Conservation (phyloP, 2,113 vertebrate genomes). For the Actenoides lindsayi region DNA sequence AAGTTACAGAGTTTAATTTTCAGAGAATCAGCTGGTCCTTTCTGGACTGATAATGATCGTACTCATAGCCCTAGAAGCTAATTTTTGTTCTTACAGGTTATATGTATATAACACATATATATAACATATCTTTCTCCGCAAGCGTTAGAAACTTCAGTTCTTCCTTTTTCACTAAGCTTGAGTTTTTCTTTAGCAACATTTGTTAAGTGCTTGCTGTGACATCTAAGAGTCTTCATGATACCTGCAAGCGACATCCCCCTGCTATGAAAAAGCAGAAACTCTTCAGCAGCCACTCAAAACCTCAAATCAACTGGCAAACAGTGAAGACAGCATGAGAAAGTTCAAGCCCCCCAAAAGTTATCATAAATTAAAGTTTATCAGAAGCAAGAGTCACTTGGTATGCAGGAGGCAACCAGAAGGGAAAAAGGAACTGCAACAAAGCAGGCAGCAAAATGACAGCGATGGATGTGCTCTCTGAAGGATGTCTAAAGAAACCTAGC, state of each 20-base stretch:
- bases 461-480: neutral
- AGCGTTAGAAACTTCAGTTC: neutral
- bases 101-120: too few species aligned
- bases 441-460: neutral
- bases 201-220: neutral
- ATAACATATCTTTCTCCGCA: neutral
- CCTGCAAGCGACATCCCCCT: neutral
- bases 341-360: neutral
- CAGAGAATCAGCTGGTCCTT: neutral
- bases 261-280: neutral
- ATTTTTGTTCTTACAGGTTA: neutral
- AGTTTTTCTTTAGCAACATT: neutral
- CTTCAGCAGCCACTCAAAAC: neutral
- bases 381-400: neutral
- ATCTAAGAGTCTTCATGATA: neutral
- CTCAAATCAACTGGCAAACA: neutral
- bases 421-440: neutral
- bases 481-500: neutral
- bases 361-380: neutral
- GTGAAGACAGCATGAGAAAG: neutral
- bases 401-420: neutral
- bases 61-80: neutral
- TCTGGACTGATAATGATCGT: neutral
- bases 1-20: neutral
- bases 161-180: neutral